Base-by-base conservation (phyloP, 2,113 vertebrate genomes). In the Galeopterus variegatus region DNA sequence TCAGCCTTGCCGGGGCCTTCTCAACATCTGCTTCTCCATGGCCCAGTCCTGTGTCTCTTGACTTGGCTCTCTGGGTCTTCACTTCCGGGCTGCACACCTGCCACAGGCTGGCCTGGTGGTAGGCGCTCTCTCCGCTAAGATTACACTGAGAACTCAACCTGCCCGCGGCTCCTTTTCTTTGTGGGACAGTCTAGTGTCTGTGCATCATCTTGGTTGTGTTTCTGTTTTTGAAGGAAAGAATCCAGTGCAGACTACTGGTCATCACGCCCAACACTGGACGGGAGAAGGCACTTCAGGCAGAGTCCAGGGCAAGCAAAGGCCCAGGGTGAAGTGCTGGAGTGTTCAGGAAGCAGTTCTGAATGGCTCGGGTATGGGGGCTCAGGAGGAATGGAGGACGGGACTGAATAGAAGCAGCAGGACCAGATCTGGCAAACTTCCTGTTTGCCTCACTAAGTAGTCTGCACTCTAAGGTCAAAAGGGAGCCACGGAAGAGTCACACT, bases 131-230 rank as follows among this genome's bases (percentile, higher is more conserved):
- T n/a, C 56, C 41, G 3, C 19, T 18, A 48, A 83, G 23, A 14
- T 18, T 41, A 28, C 12, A 36, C 11, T 8, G 14, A 82, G 89
- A 48, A 36, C 23, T 17, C 52, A 70, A 5, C 28, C 52, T 54
- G 60, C 33, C 26, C 17, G 3, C 18, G 45, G 0, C 31, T 50
- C 8, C 11, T 62, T 58, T 64, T 70, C 85, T 50, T 62, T 7
- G 11, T 5, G 17, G 11, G 67, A 3, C 48, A 0, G 7, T 21
- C n/a, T 36, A 4, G 58, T 8, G 0, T 33, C 24, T 3, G 0
- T 2, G 3, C 11, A 17, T 11, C 58, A 9, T 28, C 17, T 14
- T 45, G 6, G 2, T 2, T 36, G 48, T 54, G 56, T 60, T 81
- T 64, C 62, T 45, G 33, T 15, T 23, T 58, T 73, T n/a, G 8